phyloP scores from a whole-genome alignment of 37 sponge, comb jelly and placozoan genomes.

The Tethya wilhelma region DNA sequence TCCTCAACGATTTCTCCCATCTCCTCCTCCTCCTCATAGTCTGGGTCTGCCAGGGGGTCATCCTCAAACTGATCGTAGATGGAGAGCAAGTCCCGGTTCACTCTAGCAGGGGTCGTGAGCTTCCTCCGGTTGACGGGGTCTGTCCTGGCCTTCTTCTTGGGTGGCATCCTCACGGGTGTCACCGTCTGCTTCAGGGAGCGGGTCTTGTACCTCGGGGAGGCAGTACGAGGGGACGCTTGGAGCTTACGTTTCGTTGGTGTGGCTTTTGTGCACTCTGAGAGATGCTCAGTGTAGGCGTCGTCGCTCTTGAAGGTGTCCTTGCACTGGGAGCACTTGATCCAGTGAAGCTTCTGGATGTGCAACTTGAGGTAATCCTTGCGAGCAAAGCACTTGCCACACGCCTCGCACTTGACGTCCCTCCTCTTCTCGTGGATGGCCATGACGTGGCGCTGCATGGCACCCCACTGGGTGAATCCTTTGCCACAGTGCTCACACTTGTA shows the following conservation, averaged over 20 bases:
- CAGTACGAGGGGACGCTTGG: slow-evolving; percentile 1
- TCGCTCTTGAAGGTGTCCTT: slow-evolving; percentile 13
- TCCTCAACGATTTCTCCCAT: neutral
- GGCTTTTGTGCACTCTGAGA: neutral
- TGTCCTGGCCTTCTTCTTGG: neutral
- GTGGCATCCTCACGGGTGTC: neutral
- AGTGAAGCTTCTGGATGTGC: slow-evolving; percentile 34
- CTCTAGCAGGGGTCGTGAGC: neutral
- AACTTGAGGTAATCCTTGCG: slow-evolving; percentile 45
- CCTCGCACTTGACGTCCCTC: slow-evolving; percentile 19
- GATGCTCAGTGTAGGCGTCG: neutral
- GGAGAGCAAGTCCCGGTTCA: slow-evolving; percentile 9
- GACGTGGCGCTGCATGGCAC: slow-evolving; percentile 41
- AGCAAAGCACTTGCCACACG: slow-evolving; percentile 32
- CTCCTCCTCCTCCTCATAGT: slow-evolving; percentile 6
- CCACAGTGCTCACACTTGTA: slow-evolving; percentile 31
- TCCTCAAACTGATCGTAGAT: slow-evolving; percentile 35
- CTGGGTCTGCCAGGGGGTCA: slow-evolving; percentile 20
- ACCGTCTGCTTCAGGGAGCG: neutral
- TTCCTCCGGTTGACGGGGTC: slow-evolving; percentile 11
- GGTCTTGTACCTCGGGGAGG: neutral
- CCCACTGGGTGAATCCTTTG: slow-evolving; percentile 41
- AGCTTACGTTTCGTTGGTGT: neutral
- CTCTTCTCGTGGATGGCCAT: slow-evolving; percentile 33
- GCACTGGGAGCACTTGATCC: slow-evolving; percentile 27